These are phyloP conservation scores for Danio kyathit DNA, from an alignment of 2,797 vertebrate genomes.

Conservation along the genomic window DNA sequence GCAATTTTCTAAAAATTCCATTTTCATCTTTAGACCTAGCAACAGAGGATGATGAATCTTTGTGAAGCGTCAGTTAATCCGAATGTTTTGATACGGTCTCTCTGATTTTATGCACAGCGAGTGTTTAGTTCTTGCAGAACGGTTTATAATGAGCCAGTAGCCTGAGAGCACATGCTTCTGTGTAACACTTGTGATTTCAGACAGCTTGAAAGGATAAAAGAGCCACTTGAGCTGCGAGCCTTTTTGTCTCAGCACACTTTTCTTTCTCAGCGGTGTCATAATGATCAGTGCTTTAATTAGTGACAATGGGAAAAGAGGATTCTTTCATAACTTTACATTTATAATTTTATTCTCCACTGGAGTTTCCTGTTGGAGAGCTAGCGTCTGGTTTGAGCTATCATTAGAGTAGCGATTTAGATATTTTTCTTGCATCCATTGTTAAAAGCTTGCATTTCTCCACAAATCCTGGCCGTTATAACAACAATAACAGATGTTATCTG, in stretches of 20 bases:
- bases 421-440: not conserved
- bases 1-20: too few relatives aligned
- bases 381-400: not conserved
- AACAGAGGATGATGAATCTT: not conserved
- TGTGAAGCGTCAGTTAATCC: not conserved
- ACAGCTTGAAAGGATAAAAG: constrained; percentile 29
- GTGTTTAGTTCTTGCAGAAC: not conserved
- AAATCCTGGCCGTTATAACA: not conserved
- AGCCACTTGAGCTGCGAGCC: not conserved
- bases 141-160: constrained; percentile 8
- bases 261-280: constrained; percentile 11
- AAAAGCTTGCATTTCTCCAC: not conserved
- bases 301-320: not conserved
- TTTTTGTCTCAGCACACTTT: constrained; percentile 20
- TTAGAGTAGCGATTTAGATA: not conserved
- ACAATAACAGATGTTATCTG: not conserved
- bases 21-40: not conserved
- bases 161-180: not conserved
- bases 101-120: not conserved
- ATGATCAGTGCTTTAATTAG: constrained; percentile 35
- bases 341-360: constrained; percentile 4
- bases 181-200: constrained; percentile 23
- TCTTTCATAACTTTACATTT: constrained; percentile 17
- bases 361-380: not conserved
- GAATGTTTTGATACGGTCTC: not conserved